Evolutionary conservation across 2,113 vertebrate species (phyloP), one percentile per base, ranked within the genome.

Genomic region (Typhlomys cinereus): DNA sequence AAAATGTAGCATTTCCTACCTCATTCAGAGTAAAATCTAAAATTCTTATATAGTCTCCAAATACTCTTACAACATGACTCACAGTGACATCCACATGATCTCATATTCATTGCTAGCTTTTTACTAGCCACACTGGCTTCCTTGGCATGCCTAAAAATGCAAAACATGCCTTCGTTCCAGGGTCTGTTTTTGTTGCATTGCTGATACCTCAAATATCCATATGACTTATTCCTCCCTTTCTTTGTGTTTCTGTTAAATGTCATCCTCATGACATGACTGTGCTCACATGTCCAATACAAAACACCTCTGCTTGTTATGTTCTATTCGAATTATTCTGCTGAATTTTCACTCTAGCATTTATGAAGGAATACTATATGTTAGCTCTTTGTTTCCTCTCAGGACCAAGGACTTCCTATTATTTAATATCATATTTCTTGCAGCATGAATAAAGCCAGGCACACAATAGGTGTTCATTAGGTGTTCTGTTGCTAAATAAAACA

Each of bases 21-120:
- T 90, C n/a, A 27, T 25, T 92, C 31, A 75, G 13, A 84, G 34
- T 90, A 84, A 83, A 87, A 69, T 74, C 15, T 23, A 12, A 87
- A 84, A 39, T 74, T 79, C 31, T 62, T 41, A 11, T 8, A 48
- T n/a, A 15, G 61, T 17, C 17, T 69, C 46, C 5, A 57, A 88
- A 48, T 41, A 12, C 9, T n/a, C 85, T 36, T 21, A 61, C 46
- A 79, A 36, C 12, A 36, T 11, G 27, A 21, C 7, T 44, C 50
- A 20, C 74, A n/a, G 52, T 11, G 2, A 48, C 70, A 44, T 21
- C 34, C 69, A 14, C 59, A 14, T 74, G 50, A 57, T 59, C 14
- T 48, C 34, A 85, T 29, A 64, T 36, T 46, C 39, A 27, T 41
- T 59, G 34, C 29, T 36, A 70, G 23, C 34, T 85, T 59, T 48